These are phyloP conservation scores for Meriones unguiculatus DNA, from an alignment of 2,113 vertebrate species.

Conservation along the genomic window DNA sequence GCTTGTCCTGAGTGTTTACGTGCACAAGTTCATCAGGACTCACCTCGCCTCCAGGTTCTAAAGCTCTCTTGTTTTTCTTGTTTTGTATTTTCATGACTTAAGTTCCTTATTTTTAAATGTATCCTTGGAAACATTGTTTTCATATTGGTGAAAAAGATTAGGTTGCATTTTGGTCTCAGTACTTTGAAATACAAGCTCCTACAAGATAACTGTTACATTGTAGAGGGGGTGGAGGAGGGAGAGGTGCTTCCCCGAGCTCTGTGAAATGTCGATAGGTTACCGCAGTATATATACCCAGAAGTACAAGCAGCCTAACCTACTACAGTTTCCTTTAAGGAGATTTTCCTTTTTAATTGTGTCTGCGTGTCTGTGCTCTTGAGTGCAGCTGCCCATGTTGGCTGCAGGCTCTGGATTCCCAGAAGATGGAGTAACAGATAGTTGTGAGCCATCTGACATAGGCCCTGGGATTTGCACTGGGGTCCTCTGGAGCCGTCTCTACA, in stretches of 20 bases:
- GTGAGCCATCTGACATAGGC: not conserved
- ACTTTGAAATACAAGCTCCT: constrained; percentile 48
- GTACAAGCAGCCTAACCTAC: constrained; percentile 22
- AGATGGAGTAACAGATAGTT: not conserved
- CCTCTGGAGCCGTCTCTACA: not conserved
- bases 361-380: not conserved
- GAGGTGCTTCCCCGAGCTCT: constrained; percentile 19
- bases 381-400: not conserved
- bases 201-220: not conserved
- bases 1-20: constrained; percentile 54
- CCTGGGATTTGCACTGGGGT: not conserved
- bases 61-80: not conserved
- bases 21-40: constrained; percentile 24
- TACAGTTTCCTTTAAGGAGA: not conserved
- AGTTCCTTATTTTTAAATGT: constrained; percentile 53
- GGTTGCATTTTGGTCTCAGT: constrained; percentile 2
- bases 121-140: constrained; percentile 59
- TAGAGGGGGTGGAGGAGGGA: not conserved
- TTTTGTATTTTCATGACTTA: not conserved
- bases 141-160: constrained; percentile 47
- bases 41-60: constrained; percentile 18
- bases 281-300: not conserved
- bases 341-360: not conserved
- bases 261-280: not conserved
- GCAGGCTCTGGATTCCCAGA: not conserved